phyloP scores from a whole-genome alignment of 2,113 vertebrate species.

The Cyprinodon tularosa region DNA sequence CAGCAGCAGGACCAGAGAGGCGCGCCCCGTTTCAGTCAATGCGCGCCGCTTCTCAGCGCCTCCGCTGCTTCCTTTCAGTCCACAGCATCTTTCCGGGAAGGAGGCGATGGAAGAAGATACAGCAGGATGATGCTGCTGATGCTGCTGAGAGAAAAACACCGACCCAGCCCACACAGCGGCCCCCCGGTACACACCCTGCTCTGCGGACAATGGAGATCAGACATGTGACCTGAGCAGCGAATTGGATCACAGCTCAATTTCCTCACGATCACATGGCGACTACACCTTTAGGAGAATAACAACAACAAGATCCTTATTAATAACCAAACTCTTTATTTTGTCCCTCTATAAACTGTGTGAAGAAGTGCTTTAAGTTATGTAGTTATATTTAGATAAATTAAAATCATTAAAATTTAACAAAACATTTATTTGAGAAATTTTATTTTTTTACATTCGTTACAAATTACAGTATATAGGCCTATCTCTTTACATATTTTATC shows the following conservation, averaged over 20 bases:
- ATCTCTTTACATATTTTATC: too few relatives aligned
- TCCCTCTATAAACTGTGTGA: too few relatives aligned
- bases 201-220: constrained; percentile 71
- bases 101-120: constrained; percentile 16
- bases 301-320: too few relatives aligned
- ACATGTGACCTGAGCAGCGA: constrained; percentile 66
- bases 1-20: background rate
- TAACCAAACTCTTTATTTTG: too few relatives aligned
- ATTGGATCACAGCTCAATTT: constrained; percentile 30
- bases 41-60: background rate
- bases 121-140: constrained; percentile 19
- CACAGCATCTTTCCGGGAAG: constrained; percentile 35
- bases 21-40: constrained; percentile 8
- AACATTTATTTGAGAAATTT: too few relatives aligned
- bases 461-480: too few relatives aligned
- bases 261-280: background rate
- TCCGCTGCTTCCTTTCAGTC: constrained; percentile 28
- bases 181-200: constrained; percentile 71
- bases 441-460: too few relatives aligned
- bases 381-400: too few relatives aligned
- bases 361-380: too few relatives aligned
- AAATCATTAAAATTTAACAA: too few relatives aligned
- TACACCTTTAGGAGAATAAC: background rate
- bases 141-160: constrained; percentile 23
- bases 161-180: constrained; percentile 47